A percentile compares a stretch with the other conserved stretches of the same genome.
phyloP scores from a whole-genome alignment of 2,113 vertebrate species.

The Sinocyclocheilus anophthalmus region DNA sequence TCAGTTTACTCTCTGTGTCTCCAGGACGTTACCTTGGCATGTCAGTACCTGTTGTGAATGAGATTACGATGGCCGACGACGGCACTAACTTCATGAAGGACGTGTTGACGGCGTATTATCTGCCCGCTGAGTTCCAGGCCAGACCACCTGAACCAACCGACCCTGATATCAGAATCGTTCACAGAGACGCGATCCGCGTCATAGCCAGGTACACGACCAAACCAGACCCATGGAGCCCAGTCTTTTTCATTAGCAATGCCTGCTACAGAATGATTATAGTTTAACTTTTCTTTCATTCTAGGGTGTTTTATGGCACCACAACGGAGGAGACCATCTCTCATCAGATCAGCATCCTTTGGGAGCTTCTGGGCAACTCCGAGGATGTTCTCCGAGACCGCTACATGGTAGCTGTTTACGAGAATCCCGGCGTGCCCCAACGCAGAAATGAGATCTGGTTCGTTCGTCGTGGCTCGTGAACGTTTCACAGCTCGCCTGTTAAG shows the following conservation, averaged over 20 bases:
- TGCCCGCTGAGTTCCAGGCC: conserved; percentile 77
- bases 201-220: conserved; percentile 72
- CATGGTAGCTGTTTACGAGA: conserved; percentile 82
- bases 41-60: conserved; percentile 81
- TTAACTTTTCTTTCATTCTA: conserved; percentile 45
- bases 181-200: conserved; percentile 75
- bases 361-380: conserved; percentile 71
- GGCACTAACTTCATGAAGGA: conserved; percentile 69
- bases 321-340: conserved; percentile 81
- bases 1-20: conserved; percentile 5
- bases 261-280: background rate
- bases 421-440: conserved; percentile 77
- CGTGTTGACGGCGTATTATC: conserved; percentile 78
- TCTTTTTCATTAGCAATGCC: no score
- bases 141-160: conserved; percentile 73
- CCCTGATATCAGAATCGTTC: conserved; percentile 74
- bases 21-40: conserved; percentile 81
- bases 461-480: conserved; percentile 55
- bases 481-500: background rate
- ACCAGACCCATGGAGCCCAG: background rate
- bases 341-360: conserved; percentile 79
- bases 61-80: conserved; percentile 75
- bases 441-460: conserved; percentile 89
- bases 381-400: conserved; percentile 67
- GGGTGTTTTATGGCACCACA: conserved; percentile 81